Percentiles rank a stretch among this genome's conserved stretches.
Evolutionary conservation across 2,113 vertebrate genomes (phyloP).

Genomic region (Arizona elegans): DNA sequence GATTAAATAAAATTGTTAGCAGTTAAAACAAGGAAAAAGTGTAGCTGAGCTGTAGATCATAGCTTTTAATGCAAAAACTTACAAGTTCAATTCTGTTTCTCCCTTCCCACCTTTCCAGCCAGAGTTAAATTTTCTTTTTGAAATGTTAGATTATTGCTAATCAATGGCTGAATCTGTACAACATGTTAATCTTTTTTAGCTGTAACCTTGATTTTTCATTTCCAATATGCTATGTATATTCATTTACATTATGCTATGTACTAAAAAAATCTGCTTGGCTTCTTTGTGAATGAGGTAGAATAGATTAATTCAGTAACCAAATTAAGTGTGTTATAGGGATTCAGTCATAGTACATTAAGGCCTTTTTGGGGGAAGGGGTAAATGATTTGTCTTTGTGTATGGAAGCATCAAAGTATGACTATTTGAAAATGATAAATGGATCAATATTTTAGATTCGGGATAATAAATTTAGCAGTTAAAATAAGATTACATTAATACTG

Average conservation of each 20-base stretch:
- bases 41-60: not conserved
- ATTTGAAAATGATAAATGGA: not conserved
- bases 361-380: not conserved
- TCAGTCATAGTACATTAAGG: not conserved
- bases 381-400: not conserved
- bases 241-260: not conserved
- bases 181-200: not conserved
- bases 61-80: not conserved
- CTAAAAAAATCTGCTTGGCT: not conserved
- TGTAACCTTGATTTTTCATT: not conserved
- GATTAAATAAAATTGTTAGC: slow-evolving; percentile 29
- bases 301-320: not conserved
- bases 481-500: not conserved
- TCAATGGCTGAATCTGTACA: not conserved
- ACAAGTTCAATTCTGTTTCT: not conserved
- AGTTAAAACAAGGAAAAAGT: not conserved
- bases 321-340: not conserved
- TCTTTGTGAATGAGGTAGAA: not conserved
- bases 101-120: not conserved
- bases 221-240: not conserved
- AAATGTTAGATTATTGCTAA: not conserved
- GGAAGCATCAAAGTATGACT: not conserved
- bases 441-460: not conserved
- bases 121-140: not conserved
- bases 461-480: not conserved